Evolutionary conservation across 2,113 vertebrate genomes (phyloP).

Genomic region (Tympanuchus pallidicinctus): DNA sequence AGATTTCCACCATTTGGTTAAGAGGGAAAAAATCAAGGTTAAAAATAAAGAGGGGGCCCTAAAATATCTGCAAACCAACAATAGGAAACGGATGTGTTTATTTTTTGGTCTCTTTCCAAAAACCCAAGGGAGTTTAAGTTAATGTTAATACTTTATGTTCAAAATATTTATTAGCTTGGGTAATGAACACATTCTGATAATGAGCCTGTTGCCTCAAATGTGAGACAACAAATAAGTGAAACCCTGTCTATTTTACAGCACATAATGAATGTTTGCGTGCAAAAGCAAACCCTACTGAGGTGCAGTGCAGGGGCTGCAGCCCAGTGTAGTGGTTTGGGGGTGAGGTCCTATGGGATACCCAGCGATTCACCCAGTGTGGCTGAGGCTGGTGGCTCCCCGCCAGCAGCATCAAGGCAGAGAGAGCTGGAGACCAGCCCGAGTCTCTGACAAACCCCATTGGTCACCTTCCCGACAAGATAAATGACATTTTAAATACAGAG

Average conservation of each 20-base stretch:
- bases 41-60: conserved; percentile 46
- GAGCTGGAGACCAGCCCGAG: conserved; percentile 11
- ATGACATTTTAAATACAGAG: conserved; percentile 63
- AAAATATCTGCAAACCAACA: conserved; percentile 46
- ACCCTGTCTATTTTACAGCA: not conserved
- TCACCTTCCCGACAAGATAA: conserved; percentile 65
- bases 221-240: conserved; percentile 25
- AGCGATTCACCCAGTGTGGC: not conserved
- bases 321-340: not conserved
- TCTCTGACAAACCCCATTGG: conserved; percentile 32
- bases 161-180: conserved; percentile 11
- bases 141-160: conserved; percentile 33
- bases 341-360: not conserved
- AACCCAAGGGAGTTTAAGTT: not conserved
- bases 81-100: conserved; percentile 44
- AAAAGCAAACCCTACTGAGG: not conserved
- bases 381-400: not conserved
- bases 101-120: conserved; percentile 51
- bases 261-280: not conserved
- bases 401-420: not conserved
- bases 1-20: not conserved
- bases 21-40: conserved; percentile 18
- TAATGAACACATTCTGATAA: conserved; percentile 27
- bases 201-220: not conserved
- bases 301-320: not conserved